Percentiles rank a stretch among this genome's conserved stretches.
These are phyloP conservation scores for Sula dactylatra DNA, from an alignment of 2,113 vertebrate genomes.

Conservation along the genomic window DNA sequence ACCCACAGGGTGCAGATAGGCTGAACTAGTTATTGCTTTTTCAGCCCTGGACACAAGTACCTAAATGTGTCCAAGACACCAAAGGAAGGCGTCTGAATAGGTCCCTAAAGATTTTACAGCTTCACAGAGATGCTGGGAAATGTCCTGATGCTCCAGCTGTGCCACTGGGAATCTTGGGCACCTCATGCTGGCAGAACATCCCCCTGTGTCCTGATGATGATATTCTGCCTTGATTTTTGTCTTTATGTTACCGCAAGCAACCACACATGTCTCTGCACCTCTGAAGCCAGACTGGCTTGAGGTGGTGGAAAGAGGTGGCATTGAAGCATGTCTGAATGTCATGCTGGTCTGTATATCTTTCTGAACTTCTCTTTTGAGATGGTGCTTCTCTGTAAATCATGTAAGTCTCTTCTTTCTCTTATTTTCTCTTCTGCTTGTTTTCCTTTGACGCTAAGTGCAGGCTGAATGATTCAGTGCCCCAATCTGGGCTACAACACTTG, in stretches of 20 bases:
- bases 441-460: neutral
- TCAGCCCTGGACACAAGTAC: neutral
- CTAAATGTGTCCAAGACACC: neutral
- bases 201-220: neutral
- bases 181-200: neutral
- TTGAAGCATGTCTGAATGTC: neutral
- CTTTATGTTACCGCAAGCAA: neutral
- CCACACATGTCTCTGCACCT: fast-evolving
- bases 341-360: neutral
- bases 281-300: neutral
- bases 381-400: neutral
- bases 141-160: neutral
- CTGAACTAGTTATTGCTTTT: neutral
- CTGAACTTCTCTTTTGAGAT: neutral
- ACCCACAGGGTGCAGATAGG: neutral
- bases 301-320: neutral
- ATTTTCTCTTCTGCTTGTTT: neutral
- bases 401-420: neutral
- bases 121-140: neutral
- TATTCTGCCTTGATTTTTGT: neutral
- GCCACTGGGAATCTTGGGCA: neutral
- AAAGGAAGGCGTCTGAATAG: neutral
- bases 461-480: neutral
- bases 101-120: neutral
- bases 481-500: neutral